phyloP scores from a whole-genome alignment of 2,888 invertebrate genomes.

The Trypoxylon attenuatum region DNA sequence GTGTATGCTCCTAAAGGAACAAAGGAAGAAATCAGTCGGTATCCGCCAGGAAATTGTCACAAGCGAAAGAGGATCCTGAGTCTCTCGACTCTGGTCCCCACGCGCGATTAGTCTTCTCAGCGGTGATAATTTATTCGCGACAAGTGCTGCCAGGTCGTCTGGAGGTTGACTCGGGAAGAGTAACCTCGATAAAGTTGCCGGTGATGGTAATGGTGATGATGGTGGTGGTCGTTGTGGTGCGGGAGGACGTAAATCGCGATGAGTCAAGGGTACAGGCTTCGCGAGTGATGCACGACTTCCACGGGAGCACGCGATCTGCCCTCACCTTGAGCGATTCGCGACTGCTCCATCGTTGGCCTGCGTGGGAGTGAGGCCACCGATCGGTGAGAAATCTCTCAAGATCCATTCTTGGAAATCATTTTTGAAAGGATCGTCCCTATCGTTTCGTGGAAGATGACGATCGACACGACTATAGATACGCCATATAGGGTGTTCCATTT shows the following conservation, averaged over 20 bases:
- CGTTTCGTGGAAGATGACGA: conserved; percentile 13
- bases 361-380: conserved; percentile 50
- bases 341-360: conserved; percentile 50
- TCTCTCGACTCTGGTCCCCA: too few species aligned
- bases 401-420: conserved; percentile 40
- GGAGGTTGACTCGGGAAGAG: conserved; percentile 44
- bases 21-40: too few species aligned
- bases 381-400: conserved; percentile 51
- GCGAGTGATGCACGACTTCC: conserved; percentile 49
- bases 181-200: too few species aligned
- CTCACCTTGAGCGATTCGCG: conserved; percentile 57
- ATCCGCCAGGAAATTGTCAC: too few species aligned
- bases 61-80: conserved; percentile 7
- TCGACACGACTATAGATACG: background rate
- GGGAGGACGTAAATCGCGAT: too few species aligned
- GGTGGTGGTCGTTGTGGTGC: background rate
- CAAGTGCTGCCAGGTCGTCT: conserved; percentile 49
- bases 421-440: conserved; percentile 21
- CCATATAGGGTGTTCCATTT: too few species aligned
- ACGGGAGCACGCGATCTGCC: conserved; percentile 26
- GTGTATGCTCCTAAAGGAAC: too few species aligned
- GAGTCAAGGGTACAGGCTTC: conserved; percentile 51
- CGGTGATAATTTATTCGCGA: conserved; percentile 43
- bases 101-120: background rate
- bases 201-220: background rate